Evolutionary conservation across 2,888 invertebrate species (phyloP).

Genomic region (Phanerotoma sp.): DNA sequence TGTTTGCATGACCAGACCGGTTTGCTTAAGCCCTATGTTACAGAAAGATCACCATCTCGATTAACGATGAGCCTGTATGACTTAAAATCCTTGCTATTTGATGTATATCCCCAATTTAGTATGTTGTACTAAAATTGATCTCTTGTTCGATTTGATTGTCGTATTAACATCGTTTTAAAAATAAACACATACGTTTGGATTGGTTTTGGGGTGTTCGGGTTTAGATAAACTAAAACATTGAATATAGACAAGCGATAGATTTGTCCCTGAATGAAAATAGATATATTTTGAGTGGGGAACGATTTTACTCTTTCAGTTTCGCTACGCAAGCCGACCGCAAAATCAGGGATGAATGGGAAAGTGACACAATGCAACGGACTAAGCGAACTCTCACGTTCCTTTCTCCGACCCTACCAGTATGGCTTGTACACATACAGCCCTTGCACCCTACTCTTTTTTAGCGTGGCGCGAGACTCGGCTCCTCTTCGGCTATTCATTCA

Average conservation of each 20-base stretch:
- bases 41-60: neutral
- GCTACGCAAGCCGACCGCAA: conserved; percentile 58
- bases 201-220: too few relatives aligned
- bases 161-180: conserved; percentile 1
- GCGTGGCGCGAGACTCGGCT: conserved; percentile 29
- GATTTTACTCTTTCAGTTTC: conserved; percentile 40
- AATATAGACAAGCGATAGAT: neutral
- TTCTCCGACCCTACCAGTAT: conserved; percentile 32
- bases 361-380: conserved; percentile 51
- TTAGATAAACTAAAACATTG: conserved; percentile 9
- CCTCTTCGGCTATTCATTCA: conserved; percentile 45
- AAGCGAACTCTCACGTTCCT: conserved; percentile 27
- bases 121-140: too few relatives aligned
- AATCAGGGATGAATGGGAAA: conserved; percentile 56
- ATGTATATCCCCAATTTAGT: neutral
- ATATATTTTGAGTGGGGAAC: conserved; percentile 15
- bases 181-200: neutral
- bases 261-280: conserved; percentile 27
- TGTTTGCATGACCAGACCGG: conserved; percentile 29
- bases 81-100: neutral
- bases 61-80: neutral
- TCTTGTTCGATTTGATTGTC: neutral
- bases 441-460: conserved; percentile 6
- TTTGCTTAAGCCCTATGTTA: neutral
- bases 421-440: neutral